Conservation (phyloP, 2,797 vertebrate species). For the Sebastes taczanowskii region DNA sequence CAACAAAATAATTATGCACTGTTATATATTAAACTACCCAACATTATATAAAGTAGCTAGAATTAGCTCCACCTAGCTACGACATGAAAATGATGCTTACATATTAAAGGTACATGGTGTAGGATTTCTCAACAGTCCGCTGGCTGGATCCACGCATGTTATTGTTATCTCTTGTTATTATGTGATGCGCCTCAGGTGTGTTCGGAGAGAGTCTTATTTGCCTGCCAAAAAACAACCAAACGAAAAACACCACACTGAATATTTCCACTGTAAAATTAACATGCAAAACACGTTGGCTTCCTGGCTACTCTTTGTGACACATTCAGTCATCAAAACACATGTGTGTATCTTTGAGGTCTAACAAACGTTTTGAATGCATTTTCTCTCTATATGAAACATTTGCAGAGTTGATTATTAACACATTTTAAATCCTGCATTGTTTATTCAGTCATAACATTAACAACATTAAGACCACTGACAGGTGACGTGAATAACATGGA, state of each 20-base stretch:
- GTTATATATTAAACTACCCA: not conserved
- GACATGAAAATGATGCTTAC: not conserved
- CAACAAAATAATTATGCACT: not conserved
- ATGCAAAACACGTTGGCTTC: rapidly evolving
- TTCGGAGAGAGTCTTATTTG: no score
- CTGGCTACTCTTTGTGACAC: no score
- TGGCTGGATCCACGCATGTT: no score
- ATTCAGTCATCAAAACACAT: not conserved
- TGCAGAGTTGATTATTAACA: not conserved
- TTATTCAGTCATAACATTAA: no score
- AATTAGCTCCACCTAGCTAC: not conserved
- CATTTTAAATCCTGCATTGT: not conserved
- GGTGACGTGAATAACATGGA: no score
- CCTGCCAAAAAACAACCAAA: no score
- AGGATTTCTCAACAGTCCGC: no score
- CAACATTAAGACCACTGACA: no score
- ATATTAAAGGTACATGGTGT: not conserved
- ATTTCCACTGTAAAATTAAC: no score
- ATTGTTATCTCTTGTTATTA: no score
- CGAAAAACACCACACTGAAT: no score
- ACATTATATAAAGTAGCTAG: not conserved
- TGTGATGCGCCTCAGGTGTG: no score
- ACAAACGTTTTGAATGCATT: not conserved
- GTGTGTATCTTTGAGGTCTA: not conserved
- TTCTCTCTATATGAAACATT: not conserved